Evolutionary conservation across 2,113 vertebrate species (phyloP).

Genomic region (Cyphomyrus plagiostoma): DNA sequence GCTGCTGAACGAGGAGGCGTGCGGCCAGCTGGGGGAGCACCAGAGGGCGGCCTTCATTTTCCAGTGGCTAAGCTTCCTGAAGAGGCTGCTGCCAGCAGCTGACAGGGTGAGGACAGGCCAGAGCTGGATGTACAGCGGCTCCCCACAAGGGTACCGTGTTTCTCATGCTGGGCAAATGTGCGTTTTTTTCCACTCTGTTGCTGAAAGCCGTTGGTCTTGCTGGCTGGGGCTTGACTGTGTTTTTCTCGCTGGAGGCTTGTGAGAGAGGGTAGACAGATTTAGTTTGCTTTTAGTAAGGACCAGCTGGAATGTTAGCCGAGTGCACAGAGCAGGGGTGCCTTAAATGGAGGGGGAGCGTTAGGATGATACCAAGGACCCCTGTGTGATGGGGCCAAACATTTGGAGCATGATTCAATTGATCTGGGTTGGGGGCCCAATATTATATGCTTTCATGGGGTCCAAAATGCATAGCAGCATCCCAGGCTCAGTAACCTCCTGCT

Average conservation of each 20-base stretch:
- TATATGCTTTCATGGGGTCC: not conserved
- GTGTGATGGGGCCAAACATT: not conserved
- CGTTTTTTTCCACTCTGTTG: not conserved
- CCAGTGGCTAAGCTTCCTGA: conserved; percentile 79
- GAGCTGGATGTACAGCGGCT: not conserved
- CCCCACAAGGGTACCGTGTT: not conserved
- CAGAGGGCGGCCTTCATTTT: conserved; percentile 77
- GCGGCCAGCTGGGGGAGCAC: conserved; percentile 64
- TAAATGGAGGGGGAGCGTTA: not conserved
- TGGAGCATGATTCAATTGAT: not conserved
- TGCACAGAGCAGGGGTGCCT: not conserved
- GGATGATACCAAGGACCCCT: not conserved
- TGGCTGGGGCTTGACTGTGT: not conserved
- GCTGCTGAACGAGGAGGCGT: conserved; percentile 72
- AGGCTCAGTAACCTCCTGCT: not conserved
- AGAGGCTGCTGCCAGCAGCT: conserved; percentile 69
- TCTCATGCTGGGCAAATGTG: not conserved
- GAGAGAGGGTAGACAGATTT: not conserved
- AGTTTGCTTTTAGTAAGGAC: not conserved
- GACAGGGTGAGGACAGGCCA: conserved; percentile 61
- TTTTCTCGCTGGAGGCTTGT: not conserved
- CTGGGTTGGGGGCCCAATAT: not conserved
- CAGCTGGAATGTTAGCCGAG: not conserved
- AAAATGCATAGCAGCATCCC: not conserved
- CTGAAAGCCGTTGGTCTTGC: not conserved